Evolutionary conservation across 2,888 invertebrate species (phyloP).

Genomic region (Nebria brevicollis): DNA sequence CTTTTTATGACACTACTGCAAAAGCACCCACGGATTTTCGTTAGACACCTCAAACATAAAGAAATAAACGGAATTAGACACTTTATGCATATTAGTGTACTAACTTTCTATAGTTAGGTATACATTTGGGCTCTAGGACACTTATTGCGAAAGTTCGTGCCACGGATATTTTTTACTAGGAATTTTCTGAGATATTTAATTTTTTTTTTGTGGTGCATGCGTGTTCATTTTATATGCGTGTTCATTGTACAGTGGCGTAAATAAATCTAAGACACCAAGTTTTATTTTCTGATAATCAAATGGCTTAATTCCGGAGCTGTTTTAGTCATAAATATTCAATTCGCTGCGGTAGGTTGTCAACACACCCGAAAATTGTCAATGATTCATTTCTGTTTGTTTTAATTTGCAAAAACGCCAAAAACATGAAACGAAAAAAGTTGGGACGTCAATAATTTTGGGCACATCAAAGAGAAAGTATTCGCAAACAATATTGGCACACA

Average conservation of each 20-base stretch:
- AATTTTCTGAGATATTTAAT: background rate
- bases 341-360: too few relatives aligned
- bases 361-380: background rate
- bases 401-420: background rate
- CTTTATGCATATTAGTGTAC: background rate
- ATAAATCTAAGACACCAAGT: background rate
- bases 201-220: background rate
- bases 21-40: conserved; percentile 18
- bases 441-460: background rate
- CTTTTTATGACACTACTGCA: conserved; percentile 14
- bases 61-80: too few relatives aligned
- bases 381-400: background rate
- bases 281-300: too few relatives aligned
- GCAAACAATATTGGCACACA: background rate
- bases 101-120: background rate
- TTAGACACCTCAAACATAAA: background rate
- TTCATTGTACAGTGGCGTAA: background rate
- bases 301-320: too few relatives aligned
- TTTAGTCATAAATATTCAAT: too few relatives aligned
- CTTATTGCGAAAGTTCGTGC: background rate
- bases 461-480: background rate
- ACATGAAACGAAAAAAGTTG: background rate
- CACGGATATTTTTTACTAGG: background rate
- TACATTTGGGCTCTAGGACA: background rate
- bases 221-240: background rate